These are phyloP conservation scores for Rhyacophila brunnea DNA, from an alignment of 1,140 invertebrate species.

Conservation along the genomic window DNA sequence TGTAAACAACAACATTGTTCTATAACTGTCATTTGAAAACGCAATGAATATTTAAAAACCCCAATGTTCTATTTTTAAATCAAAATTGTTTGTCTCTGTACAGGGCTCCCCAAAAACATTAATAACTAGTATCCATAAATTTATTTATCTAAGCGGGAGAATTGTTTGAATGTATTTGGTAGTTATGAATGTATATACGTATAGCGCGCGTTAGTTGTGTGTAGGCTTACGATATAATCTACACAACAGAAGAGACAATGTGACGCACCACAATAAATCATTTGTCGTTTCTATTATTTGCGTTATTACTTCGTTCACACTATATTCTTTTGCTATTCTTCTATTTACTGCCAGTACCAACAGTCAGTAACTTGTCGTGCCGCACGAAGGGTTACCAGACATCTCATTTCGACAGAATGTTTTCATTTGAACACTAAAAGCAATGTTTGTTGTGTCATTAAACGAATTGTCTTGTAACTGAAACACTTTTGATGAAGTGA, in stretches of 20 bases:
- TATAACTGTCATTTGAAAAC: too few species aligned
- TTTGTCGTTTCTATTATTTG: conserved; percentile 14
- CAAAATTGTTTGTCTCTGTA: too few species aligned
- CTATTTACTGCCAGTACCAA: conserved; percentile 4
- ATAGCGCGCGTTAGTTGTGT: not conserved
- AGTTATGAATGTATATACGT: too few species aligned
- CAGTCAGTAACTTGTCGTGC: not conserved
- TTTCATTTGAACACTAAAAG: not conserved
- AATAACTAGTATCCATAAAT: conserved; percentile 19
- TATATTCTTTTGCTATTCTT: conserved; percentile 9
- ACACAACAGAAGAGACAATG: conserved; percentile 12
- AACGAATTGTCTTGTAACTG: not conserved
- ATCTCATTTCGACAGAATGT: not conserved
- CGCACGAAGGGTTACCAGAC: not conserved
- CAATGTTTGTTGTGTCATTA: not conserved
- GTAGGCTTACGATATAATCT: conserved; percentile 5
- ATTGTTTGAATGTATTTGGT: not conserved
- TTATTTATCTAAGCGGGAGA: conserved; percentile 10
- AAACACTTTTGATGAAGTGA: not conserved
- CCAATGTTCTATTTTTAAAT: too few species aligned
- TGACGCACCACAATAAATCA: conserved; percentile 17
- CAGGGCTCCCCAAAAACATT: not conserved
- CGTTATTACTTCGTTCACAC: conserved; percentile 18
- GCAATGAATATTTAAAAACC: too few species aligned
- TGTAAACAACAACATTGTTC: too few species aligned